phyloP scores from a whole-genome alignment of 2,888 invertebrate species.

The Andrena dorsata region DNA sequence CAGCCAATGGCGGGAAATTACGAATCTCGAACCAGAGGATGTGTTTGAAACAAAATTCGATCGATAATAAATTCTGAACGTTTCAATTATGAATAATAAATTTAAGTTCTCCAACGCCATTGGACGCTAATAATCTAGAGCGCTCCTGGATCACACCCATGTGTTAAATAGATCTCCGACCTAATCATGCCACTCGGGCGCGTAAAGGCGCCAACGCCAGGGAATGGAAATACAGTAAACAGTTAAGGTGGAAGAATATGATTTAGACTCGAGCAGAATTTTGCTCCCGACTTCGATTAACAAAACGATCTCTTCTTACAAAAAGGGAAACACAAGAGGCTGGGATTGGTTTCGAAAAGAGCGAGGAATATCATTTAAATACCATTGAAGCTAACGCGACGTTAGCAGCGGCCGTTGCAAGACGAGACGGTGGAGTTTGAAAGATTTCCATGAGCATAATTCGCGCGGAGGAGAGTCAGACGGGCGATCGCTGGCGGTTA shows the following conservation, averaged over 20 bases:
- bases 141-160: too few relatives aligned
- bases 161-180: too few relatives aligned
- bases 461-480: slow-evolving; percentile 23
- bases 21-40: not conserved
- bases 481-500: slow-evolving; percentile 25
- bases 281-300: not conserved
- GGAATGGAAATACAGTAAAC: too few relatives aligned
- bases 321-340: not conserved
- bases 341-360: not conserved
- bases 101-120: too few relatives aligned
- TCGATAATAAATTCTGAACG: too few relatives aligned
- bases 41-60: not conserved
- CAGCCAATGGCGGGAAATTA: slow-evolving; percentile 12
- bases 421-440: too few relatives aligned
- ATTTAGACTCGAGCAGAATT: not conserved
- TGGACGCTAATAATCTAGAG: too few relatives aligned
- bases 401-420: too few relatives aligned
- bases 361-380: not conserved
- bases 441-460: not conserved
- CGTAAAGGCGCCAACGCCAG: too few relatives aligned
- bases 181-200: too few relatives aligned
- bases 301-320: not conserved
- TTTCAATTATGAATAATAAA: not conserved
- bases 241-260: not conserved
- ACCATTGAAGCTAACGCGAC: not conserved